These are phyloP conservation scores for Agrilus cyanescens DNA, from an alignment of 2,888 invertebrate genomes.

Conservation along the genomic window DNA sequence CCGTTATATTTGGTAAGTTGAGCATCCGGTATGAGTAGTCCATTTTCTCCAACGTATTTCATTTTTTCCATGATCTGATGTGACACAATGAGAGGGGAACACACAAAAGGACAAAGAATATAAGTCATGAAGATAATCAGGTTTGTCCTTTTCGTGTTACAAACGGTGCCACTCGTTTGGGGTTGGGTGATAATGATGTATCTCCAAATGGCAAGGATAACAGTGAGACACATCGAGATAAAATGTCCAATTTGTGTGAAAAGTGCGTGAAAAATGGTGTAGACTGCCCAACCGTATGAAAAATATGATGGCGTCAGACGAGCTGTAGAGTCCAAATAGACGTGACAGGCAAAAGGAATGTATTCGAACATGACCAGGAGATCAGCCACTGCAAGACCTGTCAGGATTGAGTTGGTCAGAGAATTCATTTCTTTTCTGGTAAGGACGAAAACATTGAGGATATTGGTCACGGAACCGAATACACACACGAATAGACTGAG, in stretches of 20 bases:
- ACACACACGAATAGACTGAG: conserved; percentile 76
- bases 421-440: conserved; percentile 83
- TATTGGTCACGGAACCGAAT: conserved; percentile 81
- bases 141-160: conserved; percentile 66
- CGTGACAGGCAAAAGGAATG: conserved; percentile 78
- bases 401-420: conserved; percentile 84
- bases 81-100: conserved; percentile 71
- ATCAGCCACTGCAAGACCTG: conserved; percentile 83
- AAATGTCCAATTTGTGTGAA: conserved; percentile 83
- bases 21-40: conserved; percentile 28
- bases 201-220: conserved; percentile 86
- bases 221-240: conserved; percentile 86
- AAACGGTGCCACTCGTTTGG: conserved; percentile 69
- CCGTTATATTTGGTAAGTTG: conserved; percentile 21
- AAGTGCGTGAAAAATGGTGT: conserved; percentile 82
- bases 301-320: conserved; percentile 42
- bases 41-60: conserved; percentile 41
- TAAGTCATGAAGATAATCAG: conserved; percentile 68
- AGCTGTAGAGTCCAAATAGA: conserved; percentile 53
- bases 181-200: conserved; percentile 78
- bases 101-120: conserved; percentile 70
- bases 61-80: conserved; percentile 54
- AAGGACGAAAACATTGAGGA: conserved; percentile 83
- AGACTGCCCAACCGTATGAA: conserved; percentile 67
- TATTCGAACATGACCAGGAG: conserved; percentile 91